Evolutionary conservation across 2,797 vertebrate species (phyloP).

Genomic region (Gadopsis bispinosus): DNA sequence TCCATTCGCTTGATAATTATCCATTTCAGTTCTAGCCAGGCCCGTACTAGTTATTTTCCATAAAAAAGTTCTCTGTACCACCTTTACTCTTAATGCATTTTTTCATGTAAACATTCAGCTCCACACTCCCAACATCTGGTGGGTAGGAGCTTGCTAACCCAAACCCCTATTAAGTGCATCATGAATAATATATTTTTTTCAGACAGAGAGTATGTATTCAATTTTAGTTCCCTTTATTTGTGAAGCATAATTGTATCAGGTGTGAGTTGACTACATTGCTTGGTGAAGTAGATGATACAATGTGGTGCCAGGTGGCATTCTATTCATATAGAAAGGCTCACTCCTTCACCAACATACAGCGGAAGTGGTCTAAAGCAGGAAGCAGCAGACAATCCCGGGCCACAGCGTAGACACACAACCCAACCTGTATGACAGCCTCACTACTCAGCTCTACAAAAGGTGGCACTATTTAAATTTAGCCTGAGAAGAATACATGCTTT

Average conservation of each 20-base stretch:
- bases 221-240: constrained; percentile 22
- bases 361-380: constrained; percentile 81
- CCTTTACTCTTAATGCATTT: constrained; percentile 58
- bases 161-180: constrained; percentile 66
- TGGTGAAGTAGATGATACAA: neutral
- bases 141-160: constrained; percentile 42
- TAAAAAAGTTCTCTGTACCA: constrained; percentile 8
- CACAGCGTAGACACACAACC: constrained; percentile 33
- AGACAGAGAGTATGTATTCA: constrained; percentile 41
- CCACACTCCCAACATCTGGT: constrained; percentile 64
- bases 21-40: neutral
- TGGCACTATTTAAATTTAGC: neutral
- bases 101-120: constrained; percentile 68
- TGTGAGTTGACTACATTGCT: neutral
- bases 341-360: constrained; percentile 9
- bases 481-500: neutral
- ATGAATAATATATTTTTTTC: constrained; percentile 72
- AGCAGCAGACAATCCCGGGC: constrained; percentile 36
- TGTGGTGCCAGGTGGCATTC: constrained; percentile 7
- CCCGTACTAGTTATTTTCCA: neutral
- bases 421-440: constrained; percentile 14
- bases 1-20: neutral
- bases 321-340: neutral
- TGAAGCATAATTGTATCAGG: constrained; percentile 9
- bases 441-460: neutral